These are phyloP conservation scores for Siniperca chuatsi DNA, from an alignment of 2,113 vertebrate genomes.

Conservation along the genomic window DNA sequence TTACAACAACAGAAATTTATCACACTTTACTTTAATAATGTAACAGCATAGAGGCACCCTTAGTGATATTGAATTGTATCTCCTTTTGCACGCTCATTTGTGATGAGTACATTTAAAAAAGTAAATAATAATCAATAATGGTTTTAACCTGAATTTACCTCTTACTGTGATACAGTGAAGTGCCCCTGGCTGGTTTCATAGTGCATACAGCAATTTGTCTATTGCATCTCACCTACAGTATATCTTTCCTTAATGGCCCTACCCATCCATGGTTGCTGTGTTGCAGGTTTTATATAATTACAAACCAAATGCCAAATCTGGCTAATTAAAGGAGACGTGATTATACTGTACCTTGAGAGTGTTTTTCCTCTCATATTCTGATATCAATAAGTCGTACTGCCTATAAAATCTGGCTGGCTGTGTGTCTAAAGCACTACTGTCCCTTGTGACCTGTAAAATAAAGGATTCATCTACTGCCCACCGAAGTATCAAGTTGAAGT, in stretches of 20 bases:
- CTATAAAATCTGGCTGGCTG: conserved; percentile 37
- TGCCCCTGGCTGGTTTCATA: neutral
- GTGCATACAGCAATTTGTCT: neutral
- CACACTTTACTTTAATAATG: neutral
- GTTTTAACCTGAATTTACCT: neutral
- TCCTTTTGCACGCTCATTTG: neutral
- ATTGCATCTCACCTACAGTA: neutral
- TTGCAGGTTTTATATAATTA: neutral
- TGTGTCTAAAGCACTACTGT: conserved; percentile 35
- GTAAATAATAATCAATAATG: neutral
- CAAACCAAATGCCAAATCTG: conserved; percentile 7
- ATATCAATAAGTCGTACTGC: conserved; percentile 32
- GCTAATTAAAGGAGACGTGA: conserved; percentile 2
- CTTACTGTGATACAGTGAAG: neutral
- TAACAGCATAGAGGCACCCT: neutral
- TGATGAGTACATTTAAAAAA: neutral
- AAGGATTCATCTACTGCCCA: conserved; percentile 65
- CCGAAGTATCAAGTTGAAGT: conserved; percentile 74
- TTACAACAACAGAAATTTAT: neutral
- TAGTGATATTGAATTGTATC: neutral
- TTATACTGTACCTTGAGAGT: neutral
- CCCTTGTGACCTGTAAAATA: conserved; percentile 68
- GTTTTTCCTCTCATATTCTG: conserved; percentile 16
- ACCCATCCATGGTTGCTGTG: neutral
- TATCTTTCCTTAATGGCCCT: neutral